phyloP scores from a whole-genome alignment of 2,888 invertebrate genomes.

The Hartigia nigra region DNA sequence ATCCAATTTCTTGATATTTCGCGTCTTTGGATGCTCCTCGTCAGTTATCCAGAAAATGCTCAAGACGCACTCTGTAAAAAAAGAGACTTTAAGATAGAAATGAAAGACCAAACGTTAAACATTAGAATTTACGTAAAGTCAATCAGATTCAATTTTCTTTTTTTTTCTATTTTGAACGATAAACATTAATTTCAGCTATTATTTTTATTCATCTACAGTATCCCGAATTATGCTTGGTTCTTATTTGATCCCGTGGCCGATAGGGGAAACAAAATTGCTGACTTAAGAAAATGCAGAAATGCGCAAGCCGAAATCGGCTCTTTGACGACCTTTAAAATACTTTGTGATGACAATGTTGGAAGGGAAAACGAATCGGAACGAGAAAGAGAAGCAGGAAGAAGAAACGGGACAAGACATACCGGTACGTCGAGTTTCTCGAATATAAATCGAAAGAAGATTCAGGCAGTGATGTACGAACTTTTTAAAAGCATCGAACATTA shows the following conservation, averaged over 20 bases:
- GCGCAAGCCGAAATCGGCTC: not conserved
- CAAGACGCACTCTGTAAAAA: not conserved
- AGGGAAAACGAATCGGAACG: not conserved
- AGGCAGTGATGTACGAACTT: slow-evolving; percentile 56
- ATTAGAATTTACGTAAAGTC: not conserved
- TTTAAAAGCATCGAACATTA: slow-evolving; percentile 56
- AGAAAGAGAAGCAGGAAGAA: not conserved
- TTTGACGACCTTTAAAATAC: not conserved
- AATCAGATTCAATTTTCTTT: not conserved
- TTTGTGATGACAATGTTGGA: not conserved
- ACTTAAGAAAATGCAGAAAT: not conserved
- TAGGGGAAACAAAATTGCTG: not conserved
- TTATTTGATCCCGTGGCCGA: not conserved
- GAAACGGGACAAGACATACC: slow-evolving; percentile 41
- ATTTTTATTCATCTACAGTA: not conserved
- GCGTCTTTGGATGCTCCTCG: not conserved
- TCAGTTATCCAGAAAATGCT: not conserved
- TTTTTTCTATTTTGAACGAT: not conserved
- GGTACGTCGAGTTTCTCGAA: slow-evolving; percentile 53
- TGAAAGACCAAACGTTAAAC: not conserved
- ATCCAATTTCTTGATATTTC: not conserved
- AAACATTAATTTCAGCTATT: not conserved
- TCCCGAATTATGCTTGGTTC: not conserved
- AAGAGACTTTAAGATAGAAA: not conserved
- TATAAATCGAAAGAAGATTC: slow-evolving; percentile 50